Evolutionary conservation across 2,888 invertebrate genomes (phyloP).

Genomic region (Tigriopus californicus): DNA sequence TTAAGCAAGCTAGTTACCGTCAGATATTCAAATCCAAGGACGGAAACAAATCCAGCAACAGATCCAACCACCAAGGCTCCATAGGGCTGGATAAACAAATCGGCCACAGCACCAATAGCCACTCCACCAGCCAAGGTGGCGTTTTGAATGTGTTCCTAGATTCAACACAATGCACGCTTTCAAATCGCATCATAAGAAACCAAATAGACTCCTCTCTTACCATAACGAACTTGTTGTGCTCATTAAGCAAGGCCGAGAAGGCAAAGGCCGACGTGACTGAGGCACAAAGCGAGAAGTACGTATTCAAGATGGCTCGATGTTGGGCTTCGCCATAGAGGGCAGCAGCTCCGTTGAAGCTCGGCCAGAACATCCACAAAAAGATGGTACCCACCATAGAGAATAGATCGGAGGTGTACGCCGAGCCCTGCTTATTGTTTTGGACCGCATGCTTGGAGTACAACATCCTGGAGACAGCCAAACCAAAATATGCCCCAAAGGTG

Average conservation of each 20-base stretch:
- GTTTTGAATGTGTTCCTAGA: constrained; percentile 62
- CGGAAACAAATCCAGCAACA: constrained; percentile 55
- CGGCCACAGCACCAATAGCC: constrained; percentile 62
- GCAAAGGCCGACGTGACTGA: constrained; percentile 42
- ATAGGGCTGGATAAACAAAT: constrained; percentile 58
- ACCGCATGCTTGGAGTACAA: constrained; percentile 5
- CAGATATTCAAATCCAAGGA: constrained; percentile 54
- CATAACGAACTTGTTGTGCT: constrained; percentile 63
- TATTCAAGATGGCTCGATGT: constrained; percentile 75
- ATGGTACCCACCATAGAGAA: constrained; percentile 88
- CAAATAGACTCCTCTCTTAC: too few species aligned
- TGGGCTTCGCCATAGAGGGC: constrained; percentile 45
- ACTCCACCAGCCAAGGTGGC: constrained; percentile 77
- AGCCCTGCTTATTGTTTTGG: constrained; percentile 24
- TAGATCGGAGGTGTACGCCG: constrained; percentile 67
- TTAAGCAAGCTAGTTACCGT: constrained; percentile 25
- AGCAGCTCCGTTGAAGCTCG: constrained; percentile 68
- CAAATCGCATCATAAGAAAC: too few species aligned
- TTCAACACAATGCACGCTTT: too few species aligned
- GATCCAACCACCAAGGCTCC: constrained; percentile 64
- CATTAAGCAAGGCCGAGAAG: constrained; percentile 36
- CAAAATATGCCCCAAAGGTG: constrained; percentile 91
- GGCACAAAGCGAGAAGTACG: constrained; percentile 67
- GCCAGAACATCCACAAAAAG: constrained; percentile 93
- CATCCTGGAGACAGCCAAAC: constrained; percentile 38